phyloP scores from a whole-genome alignment of 1,140 invertebrate genomes.

The Pogonomyrmex barbatus region DNA sequence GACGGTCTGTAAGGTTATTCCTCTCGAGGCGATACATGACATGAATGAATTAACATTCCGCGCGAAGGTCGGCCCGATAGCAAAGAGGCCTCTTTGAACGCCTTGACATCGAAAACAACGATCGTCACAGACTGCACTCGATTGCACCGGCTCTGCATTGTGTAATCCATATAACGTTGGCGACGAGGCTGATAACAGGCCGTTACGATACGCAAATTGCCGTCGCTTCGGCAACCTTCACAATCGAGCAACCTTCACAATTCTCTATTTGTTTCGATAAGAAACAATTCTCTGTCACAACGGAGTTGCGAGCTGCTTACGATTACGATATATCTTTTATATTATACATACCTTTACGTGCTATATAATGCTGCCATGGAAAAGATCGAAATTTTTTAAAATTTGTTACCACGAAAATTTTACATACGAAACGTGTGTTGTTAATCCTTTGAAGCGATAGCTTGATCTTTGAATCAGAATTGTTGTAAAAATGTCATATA shows the following conservation, averaged over 20 bases:
- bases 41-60: constrained; percentile 72
- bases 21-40: constrained; percentile 28
- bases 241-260: neutral
- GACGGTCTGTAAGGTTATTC: constrained; percentile 52
- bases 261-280: constrained; percentile 50
- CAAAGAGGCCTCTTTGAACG: constrained; percentile 51
- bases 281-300: neutral
- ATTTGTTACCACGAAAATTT: neutral
- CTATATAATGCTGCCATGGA: neutral
- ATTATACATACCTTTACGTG: neutral
- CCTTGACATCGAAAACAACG: constrained; percentile 73
- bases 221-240: constrained; percentile 1
- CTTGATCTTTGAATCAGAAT: neutral
- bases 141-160: constrained; percentile 12
- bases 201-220: neutral
- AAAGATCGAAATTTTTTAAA: neutral
- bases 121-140: constrained; percentile 24
- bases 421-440: neutral
- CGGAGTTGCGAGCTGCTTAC: neutral
- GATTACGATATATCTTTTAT: neutral
- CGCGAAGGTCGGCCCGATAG: constrained; percentile 55
- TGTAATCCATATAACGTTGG: neutral
- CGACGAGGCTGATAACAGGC: neutral
- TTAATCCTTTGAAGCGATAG: constrained; percentile 1
- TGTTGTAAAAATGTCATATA: constrained; percentile 1